Evolutionary conservation across 2,888 invertebrate genomes (phyloP).

Genomic region (Cryptosula pallasiana): DNA sequence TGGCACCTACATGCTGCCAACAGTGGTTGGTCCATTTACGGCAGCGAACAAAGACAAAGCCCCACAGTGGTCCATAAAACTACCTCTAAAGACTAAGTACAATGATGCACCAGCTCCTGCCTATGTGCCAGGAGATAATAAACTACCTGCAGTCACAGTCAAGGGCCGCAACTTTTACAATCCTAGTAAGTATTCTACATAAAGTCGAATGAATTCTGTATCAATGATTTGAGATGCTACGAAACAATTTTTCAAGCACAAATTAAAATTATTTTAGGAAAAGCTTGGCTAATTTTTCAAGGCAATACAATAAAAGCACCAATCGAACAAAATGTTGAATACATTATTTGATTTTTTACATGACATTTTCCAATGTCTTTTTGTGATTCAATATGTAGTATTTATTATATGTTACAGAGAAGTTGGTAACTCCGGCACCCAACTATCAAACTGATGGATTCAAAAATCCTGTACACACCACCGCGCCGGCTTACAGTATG

Average conservation of each 20-base stretch:
- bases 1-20: constrained; percentile 4
- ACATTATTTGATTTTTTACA: too few species aligned
- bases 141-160: constrained; percentile 20
- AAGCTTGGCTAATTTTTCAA: background rate
- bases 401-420: constrained; percentile 12
- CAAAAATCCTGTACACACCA: background rate
- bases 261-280: background rate
- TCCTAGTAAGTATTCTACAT: constrained; percentile 18
- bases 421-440: constrained; percentile 15
- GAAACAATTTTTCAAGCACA: too few species aligned
- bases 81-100: constrained; percentile 10
- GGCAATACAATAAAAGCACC: background rate
- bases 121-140: constrained; percentile 17
- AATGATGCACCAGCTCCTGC: constrained; percentile 14
- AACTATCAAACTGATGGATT: background rate
- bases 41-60: constrained; percentile 11
- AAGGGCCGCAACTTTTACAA: constrained; percentile 22
- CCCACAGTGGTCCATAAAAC: background rate
- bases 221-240: too few species aligned
- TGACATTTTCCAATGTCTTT: too few species aligned
- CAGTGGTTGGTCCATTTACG: constrained; percentile 10
- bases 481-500: constrained; percentile 16
- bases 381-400: too few species aligned
- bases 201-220: too few species aligned
- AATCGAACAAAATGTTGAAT: background rate